Evolutionary conservation across 2,888 invertebrate species (phyloP).

Genomic region (Heteromurus nitidus): DNA sequence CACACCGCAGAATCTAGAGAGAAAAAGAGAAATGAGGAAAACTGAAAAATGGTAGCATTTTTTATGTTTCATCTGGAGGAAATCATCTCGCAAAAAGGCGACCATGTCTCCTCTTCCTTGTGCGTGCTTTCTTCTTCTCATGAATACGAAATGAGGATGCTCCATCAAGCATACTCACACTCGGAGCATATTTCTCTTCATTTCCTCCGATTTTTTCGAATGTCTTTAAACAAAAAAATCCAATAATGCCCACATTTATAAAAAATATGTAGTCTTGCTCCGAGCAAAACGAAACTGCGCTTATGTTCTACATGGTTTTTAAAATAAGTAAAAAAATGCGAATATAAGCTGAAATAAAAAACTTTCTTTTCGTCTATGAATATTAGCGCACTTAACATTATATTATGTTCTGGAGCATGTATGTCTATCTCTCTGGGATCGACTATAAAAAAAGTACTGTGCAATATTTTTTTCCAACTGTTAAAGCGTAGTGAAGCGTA

Average conservation of each 20-base stretch:
- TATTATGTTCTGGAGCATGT: not conserved
- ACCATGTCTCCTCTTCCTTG: constrained; percentile 16
- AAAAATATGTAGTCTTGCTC: too few relatives aligned
- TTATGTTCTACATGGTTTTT: too few relatives aligned
- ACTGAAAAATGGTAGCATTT: constrained; percentile 14
- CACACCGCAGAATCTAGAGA: not conserved
- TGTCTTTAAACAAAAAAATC: too few relatives aligned
- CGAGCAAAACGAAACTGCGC: too few relatives aligned
- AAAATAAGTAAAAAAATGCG: too few relatives aligned
- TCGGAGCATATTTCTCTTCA: too few relatives aligned
- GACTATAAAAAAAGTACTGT: not conserved
- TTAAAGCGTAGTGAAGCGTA: constrained; percentile 5
- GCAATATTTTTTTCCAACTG: not conserved
- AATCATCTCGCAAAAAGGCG: constrained; percentile 44
- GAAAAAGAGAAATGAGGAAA: not conserved
- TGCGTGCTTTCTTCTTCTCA: constrained; percentile 41
- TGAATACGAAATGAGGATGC: constrained; percentile 47
- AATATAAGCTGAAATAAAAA: too few relatives aligned
- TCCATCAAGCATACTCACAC: too few relatives aligned
- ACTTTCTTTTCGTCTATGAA: too few relatives aligned
- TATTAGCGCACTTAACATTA: too few relatives aligned
- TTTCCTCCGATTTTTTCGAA: not conserved
- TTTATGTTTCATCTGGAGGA: constrained; percentile 39
- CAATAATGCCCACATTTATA: too few relatives aligned
- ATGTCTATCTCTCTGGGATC: not conserved